A percentile compares a stretch with the other conserved stretches of the same genome.
Evolutionary conservation across 2,113 vertebrate genomes (phyloP).

Genomic region (Mormoops blainvillei): DNA sequence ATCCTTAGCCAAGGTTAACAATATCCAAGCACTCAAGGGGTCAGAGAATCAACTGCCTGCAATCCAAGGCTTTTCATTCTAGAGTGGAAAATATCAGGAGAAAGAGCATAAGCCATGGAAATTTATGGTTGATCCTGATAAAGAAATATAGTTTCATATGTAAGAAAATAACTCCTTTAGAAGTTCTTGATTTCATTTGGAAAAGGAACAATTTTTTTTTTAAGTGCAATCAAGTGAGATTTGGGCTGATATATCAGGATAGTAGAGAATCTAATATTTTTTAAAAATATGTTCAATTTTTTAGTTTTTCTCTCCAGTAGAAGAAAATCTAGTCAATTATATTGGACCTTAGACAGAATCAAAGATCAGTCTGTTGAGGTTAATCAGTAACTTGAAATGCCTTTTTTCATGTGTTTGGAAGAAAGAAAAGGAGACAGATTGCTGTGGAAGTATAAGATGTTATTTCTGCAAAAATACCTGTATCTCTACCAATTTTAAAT

Average conservation of each 20-base stretch:
- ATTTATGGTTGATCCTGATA: not conserved
- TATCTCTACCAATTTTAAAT: conserved; percentile 64
- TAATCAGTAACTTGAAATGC: conserved; percentile 67
- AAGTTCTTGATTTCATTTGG: not conserved
- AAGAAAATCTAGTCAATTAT: conserved; percentile 54
- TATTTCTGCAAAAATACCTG: conserved; percentile 65
- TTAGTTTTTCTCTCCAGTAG: conserved; percentile 22
- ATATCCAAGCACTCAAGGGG: not conserved
- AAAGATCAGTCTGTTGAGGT: conserved; percentile 64
- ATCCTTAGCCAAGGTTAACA: not conserved
- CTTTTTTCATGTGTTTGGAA: conserved; percentile 56
- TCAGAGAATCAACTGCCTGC: not conserved
- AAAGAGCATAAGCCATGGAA: not conserved
- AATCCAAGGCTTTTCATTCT: not conserved
- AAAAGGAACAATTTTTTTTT: not conserved
- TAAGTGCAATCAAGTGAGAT: not conserved
- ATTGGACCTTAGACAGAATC: conserved; percentile 61
- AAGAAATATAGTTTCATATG: not conserved
- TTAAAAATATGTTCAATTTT: not conserved
- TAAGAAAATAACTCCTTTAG: not conserved
- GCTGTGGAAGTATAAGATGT: conserved; percentile 46
- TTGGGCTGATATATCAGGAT: not conserved
- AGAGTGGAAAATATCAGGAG: not conserved
- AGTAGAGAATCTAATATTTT: conserved; percentile 13
- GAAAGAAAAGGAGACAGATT: conserved; percentile 56